Percentiles rank a stretch among this genome's conserved stretches.
Evolutionary conservation across 1,140 invertebrate genomes (phyloP).

Genomic region (Carposina sasakii): DNA sequence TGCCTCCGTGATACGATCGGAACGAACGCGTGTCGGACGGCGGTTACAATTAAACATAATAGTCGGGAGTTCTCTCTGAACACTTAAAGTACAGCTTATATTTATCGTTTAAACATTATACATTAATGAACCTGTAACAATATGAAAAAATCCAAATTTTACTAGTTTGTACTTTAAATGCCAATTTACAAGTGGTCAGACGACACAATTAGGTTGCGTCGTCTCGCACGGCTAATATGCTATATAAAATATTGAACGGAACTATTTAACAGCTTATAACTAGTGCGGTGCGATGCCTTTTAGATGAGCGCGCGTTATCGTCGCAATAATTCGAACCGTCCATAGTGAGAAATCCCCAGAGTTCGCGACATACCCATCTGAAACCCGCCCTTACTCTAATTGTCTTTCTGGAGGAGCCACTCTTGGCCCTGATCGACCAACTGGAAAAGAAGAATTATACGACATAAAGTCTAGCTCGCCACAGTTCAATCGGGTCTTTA

Average conservation of each 20-base stretch:
- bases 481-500: slow-evolving; percentile 41
- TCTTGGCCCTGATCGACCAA: slow-evolving; percentile 72
- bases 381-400: slow-evolving; percentile 64
- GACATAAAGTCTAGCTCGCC: slow-evolving; percentile 66
- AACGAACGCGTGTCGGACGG: no score
- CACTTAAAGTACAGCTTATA: slow-evolving; percentile 72
- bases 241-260: slow-evolving; percentile 48
- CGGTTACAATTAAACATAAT: slow-evolving; percentile 63
- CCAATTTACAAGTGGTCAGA: slow-evolving; percentile 70
- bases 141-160: slow-evolving; percentile 71
- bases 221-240: slow-evolving; percentile 64
- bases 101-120: slow-evolving; percentile 64
- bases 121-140: slow-evolving; percentile 73
- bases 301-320: slow-evolving; percentile 59
- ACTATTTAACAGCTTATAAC: slow-evolving; percentile 65
- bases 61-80: slow-evolving; percentile 66
- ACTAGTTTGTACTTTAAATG: slow-evolving; percentile 73
- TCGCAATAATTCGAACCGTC: slow-evolving; percentile 60
- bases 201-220: slow-evolving; percentile 59
- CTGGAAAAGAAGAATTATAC: slow-evolving; percentile 70
- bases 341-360: slow-evolving; percentile 66
- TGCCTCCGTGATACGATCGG: slow-evolving; percentile 40
- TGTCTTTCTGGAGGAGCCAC: slow-evolving; percentile 72
- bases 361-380: slow-evolving; percentile 63
- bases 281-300: slow-evolving; percentile 71